These are phyloP conservation scores for Bambusicola thoracicus DNA, from an alignment of 2,113 vertebrate species.

Conservation along the genomic window DNA sequence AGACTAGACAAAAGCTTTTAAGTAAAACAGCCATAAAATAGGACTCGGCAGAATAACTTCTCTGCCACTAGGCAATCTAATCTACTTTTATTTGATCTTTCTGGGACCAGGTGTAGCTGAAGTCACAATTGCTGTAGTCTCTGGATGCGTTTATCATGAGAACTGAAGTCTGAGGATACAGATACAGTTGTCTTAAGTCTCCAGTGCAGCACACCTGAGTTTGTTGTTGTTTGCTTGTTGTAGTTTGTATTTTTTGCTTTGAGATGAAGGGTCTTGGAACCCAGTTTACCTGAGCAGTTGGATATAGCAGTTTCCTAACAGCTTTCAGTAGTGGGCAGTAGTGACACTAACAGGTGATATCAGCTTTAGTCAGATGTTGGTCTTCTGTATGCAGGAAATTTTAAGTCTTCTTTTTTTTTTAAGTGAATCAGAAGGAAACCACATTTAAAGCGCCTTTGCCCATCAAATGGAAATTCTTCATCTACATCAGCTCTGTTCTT, in stretches of 20 bases:
- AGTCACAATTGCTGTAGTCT: neutral
- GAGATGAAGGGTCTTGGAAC: neutral
- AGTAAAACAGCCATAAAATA: neutral
- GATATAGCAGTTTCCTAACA: neutral
- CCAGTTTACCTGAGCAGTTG: neutral
- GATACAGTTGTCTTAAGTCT: neutral
- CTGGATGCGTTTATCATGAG: neutral
- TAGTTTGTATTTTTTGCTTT: no score
- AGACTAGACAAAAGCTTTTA: neutral
- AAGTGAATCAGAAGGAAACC: conserved; percentile 10
- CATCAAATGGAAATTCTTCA: neutral
- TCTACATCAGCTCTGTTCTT: neutral
- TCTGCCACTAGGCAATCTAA: neutral
- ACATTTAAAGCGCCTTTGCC: neutral
- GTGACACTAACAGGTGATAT: neutral
- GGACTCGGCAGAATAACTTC: neutral
- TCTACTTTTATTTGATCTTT: neutral
- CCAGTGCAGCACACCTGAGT: neutral
- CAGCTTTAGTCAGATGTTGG: neutral
- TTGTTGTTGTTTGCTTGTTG: neutral
- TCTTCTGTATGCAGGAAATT: neutral
- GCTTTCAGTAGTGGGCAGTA: neutral
- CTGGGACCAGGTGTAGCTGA: neutral
- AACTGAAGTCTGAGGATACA: neutral
- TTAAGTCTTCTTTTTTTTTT: neutral